Conservation (phyloP, 2,797 vertebrate genomes). For the Poeciliopsis infans region DNA sequence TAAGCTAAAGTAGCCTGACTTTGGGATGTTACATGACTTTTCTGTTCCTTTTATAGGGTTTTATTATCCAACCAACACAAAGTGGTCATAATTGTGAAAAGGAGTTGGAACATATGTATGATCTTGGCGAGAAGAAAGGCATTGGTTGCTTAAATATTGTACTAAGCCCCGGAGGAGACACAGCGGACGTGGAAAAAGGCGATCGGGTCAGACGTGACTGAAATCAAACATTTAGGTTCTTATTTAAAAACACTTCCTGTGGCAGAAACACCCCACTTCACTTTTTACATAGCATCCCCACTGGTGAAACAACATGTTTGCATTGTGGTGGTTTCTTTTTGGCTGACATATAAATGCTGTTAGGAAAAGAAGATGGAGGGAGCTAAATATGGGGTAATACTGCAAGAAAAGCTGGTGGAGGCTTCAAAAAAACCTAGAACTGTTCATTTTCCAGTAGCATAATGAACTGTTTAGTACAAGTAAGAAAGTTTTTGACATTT, state of each 20-base stretch:
- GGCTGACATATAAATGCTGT: neutral
- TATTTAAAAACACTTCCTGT: neutral
- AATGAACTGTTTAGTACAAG: neutral
- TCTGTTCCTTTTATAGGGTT: neutral
- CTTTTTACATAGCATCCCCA: neutral
- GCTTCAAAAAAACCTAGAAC: neutral
- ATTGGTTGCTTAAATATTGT: neutral
- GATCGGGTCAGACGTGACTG: neutral
- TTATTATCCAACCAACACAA: neutral
- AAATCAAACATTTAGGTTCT: neutral
- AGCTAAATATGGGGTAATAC: neutral
- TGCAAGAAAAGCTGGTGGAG: neutral
- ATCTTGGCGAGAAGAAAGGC: neutral
- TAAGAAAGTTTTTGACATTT: too few species aligned
- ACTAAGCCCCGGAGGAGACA: neutral
- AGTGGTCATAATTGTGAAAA: neutral
- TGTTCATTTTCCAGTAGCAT: neutral
- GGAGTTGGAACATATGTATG: neutral
- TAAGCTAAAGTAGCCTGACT: neutral
- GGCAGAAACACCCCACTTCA: neutral
- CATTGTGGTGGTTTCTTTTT: neutral
- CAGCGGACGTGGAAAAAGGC: neutral
- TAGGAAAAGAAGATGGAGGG: neutral
- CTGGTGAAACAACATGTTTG: neutral
- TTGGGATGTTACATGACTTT: neutral